phyloP scores from a whole-genome alignment of 2,888 invertebrate genomes.

The Halictus quadricinctus region DNA sequence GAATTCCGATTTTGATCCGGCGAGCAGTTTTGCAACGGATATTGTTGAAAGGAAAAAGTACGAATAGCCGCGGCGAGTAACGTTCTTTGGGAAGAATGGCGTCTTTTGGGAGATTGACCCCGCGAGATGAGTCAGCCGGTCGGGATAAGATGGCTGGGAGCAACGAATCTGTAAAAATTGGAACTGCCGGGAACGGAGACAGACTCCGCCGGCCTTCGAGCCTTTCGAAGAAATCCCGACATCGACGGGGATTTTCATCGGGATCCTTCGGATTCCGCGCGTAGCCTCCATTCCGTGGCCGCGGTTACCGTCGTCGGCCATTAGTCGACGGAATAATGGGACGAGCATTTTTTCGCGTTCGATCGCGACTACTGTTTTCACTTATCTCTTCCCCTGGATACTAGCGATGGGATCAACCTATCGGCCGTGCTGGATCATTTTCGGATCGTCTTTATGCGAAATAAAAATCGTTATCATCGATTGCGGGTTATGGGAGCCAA shows the following conservation, averaged over 20 bases:
- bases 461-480: not conserved
- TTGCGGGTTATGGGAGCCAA: too few species aligned
- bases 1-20: not conserved
- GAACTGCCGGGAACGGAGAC: not conserved
- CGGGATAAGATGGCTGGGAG: not conserved
- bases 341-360: constrained; percentile 29
- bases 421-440: not conserved
- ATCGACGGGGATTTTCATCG: constrained; percentile 50
- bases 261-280: constrained; percentile 57
- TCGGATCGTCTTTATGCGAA: not conserved
- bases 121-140: not conserved
- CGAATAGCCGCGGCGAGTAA: not conserved
- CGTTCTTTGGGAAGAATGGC: not conserved
- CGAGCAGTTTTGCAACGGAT: not conserved
- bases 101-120: not conserved
- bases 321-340: constrained; percentile 56
- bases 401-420: constrained; percentile 4
- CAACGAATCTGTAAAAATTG: not conserved
- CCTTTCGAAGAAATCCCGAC: constrained; percentile 47
- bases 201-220: constrained; percentile 20
- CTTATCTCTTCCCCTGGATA: constrained; percentile 8
- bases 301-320: constrained; percentile 49
- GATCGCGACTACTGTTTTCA: constrained; percentile 26
- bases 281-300: constrained; percentile 49
- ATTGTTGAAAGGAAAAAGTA: not conserved